Evolutionary conservation across 2,888 invertebrate genomes (phyloP).

Genomic region (Drymonia ruficornis): DNA sequence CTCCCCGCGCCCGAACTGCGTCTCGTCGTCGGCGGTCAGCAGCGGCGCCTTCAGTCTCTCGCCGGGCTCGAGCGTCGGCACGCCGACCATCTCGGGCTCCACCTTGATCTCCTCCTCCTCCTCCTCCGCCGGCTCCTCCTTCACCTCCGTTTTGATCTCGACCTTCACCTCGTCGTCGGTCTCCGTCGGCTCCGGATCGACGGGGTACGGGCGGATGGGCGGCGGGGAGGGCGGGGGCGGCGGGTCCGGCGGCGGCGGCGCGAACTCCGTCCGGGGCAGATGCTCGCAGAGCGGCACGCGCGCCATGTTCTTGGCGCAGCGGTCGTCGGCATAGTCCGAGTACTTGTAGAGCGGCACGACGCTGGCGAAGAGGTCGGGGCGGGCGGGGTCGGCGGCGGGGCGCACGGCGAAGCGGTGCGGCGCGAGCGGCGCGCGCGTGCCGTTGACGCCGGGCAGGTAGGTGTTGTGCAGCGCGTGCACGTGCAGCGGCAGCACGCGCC

Average conservation of each 20-base stretch:
- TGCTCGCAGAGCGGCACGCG: conserved; percentile 63
- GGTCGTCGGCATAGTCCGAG: conserved; percentile 79
- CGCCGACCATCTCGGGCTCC: conserved; percentile 44
- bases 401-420: conserved; percentile 74
- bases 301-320: conserved; percentile 72
- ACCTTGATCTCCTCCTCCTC: conserved; percentile 9
- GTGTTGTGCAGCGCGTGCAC: conserved; percentile 83
- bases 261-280: conserved; percentile 70
- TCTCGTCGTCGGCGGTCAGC: conserved; percentile 55
- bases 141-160: conserved; percentile 20
- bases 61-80: conserved; percentile 57
- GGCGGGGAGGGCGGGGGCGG: conserved; percentile 69
- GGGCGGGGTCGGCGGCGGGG: conserved; percentile 50
- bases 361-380: conserved; percentile 67
- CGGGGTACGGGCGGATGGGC: conserved; percentile 62
- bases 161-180: conserved; percentile 42
- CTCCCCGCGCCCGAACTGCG: conserved; percentile 34
- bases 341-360: conserved; percentile 77
- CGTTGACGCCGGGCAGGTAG: conserved; percentile 85
- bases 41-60: conserved; percentile 69
- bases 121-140: conserved; percentile 13
- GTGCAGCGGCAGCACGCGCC: conserved; percentile 72
- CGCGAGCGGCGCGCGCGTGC: conserved; percentile 77
- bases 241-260: conserved; percentile 65
- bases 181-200: conserved; percentile 56